Base-by-base conservation (phyloP, 2,797 vertebrate species). In the Galaxias olidus region DNA sequence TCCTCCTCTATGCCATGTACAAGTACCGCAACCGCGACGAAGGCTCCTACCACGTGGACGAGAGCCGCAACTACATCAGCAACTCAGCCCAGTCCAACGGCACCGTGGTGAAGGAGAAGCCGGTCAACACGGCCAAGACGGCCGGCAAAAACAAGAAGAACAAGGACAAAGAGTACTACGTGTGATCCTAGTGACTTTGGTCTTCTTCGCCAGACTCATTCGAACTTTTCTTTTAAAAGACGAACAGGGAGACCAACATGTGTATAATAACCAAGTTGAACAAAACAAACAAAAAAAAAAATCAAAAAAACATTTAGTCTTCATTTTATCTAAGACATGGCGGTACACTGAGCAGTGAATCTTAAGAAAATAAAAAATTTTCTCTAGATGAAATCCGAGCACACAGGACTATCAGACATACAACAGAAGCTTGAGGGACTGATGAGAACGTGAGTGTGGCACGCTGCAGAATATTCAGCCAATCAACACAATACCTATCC, bases 101-200 rank as follows among this genome's bases (percentile, higher is more conserved):
- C 84, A 94, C 96, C 58, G 91, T 98, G 0, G 94, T 98, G 72
- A 99, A 99, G 88, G 97, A 98, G 84, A 99, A 99, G 57, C 95
- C 94, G 46, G 92, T 93, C 79, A 95, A 93, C 92, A 93, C 93
- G 50, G 91, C 93, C 62, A 98, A 98, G 91, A 93, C 93, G 84
- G 92, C 95, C 73, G 91, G 87, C 91, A 98, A 98, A 91, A 95
- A 92, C 84, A 99, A 99, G 95, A 99, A 98, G 91, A 98, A 98
- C 91, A 99, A 99, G 92, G 96, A 98, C 92, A 99, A 98, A 89
- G 98, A 99, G 87, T 99, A 99, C 87, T 99, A 99, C 42, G 98
- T 99, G 94, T 99, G 96, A 99, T 94, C 84, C 79, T 89, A 63
- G 70, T 63, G 65, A 57, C 59, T 65, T 64, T 79, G 87, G 83